Evolutionary conservation across 2,113 vertebrate genomes (phyloP).

Genomic region (Myotis lucifugus): DNA sequence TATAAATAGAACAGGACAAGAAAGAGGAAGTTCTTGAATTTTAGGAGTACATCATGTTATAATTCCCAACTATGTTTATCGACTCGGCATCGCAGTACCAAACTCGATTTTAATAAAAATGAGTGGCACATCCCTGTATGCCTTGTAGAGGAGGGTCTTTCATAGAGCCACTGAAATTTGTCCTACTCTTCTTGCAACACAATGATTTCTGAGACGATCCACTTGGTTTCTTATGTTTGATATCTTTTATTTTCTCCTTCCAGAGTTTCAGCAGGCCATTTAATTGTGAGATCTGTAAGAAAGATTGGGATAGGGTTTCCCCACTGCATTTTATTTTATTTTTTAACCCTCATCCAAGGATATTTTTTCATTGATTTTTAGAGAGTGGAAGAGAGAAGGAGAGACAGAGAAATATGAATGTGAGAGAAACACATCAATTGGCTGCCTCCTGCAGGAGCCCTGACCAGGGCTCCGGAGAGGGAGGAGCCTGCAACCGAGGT

Average conservation of each 20-base stretch:
- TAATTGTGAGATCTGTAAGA: neutral
- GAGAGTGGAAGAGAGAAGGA: too few relatives aligned
- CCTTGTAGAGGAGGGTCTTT: neutral
- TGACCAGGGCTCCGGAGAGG: too few relatives aligned
- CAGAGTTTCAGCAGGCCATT: neutral
- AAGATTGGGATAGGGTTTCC: neutral
- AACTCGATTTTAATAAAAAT: neutral
- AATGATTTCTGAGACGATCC: neutral
- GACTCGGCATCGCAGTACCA: too few relatives aligned
- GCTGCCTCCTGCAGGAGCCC: too few relatives aligned
- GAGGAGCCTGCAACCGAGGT: too few relatives aligned
- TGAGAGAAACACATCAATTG: too few relatives aligned
- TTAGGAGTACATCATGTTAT: neutral
- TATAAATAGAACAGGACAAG: neutral
- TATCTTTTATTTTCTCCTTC: constrained; percentile 3
- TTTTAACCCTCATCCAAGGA: too few relatives aligned
- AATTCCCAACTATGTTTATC: neutral
- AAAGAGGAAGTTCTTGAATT: neutral
- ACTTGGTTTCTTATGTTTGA: neutral
- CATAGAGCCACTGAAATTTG: neutral
- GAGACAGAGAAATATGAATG: too few relatives aligned
- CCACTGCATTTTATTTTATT: neutral
- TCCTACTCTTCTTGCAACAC: neutral
- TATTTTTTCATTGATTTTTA: too few relatives aligned
- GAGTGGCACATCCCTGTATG: neutral